Conservation (phyloP, 2,113 vertebrate species). For the Xyliphius kryptos region DNA sequence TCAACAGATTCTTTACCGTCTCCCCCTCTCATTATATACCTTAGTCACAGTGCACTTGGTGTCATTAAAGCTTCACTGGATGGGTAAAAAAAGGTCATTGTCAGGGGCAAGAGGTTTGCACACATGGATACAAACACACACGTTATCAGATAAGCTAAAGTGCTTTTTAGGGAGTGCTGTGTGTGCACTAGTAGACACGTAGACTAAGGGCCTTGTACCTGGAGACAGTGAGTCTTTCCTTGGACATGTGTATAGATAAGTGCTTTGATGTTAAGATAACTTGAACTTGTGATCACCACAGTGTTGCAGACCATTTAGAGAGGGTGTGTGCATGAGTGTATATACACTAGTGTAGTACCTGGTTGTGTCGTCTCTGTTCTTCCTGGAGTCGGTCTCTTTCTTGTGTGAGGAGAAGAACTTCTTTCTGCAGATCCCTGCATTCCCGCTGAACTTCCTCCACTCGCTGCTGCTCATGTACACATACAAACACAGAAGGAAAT, state of each 20-base stretch:
- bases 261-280: slow-evolving; percentile 50
- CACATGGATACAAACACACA: slow-evolving; percentile 20
- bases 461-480: slow-evolving; percentile 66
- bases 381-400: slow-evolving; percentile 83
- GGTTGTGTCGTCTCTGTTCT: slow-evolving; percentile 79
- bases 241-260: slow-evolving; percentile 13
- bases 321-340: slow-evolving; percentile 9
- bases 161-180: slow-evolving; percentile 31
- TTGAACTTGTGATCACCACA: slow-evolving; percentile 58
- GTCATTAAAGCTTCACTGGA: slow-evolving; percentile 49
- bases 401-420: slow-evolving; percentile 78
- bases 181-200: slow-evolving; percentile 20
- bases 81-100: slow-evolving; percentile 28
- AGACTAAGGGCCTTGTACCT: slow-evolving; percentile 20
- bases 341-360: slow-evolving; percentile 58
- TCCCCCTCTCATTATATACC: slow-evolving; percentile 54
- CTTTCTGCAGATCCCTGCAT: slow-evolving; percentile 83
- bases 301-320: slow-evolving; percentile 45
- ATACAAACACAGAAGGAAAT: not conserved
- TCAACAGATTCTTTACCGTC: slow-evolving; percentile 46
- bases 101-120: slow-evolving; percentile 2
- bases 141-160: slow-evolving; percentile 33
- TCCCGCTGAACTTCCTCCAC: slow-evolving; percentile 91
- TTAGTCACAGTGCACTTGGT: slow-evolving; percentile 41
- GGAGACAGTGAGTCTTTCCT: slow-evolving; percentile 35